Conservation (phyloP, 2,888 invertebrate species). For the Brassicogethes aeneus region DNA sequence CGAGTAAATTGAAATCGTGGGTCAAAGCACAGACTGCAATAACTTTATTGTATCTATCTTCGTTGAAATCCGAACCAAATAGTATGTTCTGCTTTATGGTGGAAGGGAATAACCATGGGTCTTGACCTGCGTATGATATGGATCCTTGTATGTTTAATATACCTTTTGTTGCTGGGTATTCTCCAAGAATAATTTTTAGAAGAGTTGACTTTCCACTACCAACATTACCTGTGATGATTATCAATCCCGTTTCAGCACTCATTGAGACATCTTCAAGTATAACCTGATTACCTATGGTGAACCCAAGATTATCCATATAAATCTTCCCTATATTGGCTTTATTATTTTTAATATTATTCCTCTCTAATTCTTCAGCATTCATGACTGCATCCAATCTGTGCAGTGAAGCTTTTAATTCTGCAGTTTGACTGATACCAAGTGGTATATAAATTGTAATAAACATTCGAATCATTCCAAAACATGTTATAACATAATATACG, state of each 20-base stretch:
- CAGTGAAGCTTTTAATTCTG: conserved; percentile 23
- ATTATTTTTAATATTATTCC: background rate
- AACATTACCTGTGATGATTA: conserved; percentile 53
- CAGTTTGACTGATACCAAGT: conserved; percentile 23
- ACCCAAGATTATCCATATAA: conserved; percentile 15
- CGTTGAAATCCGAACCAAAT: conserved; percentile 32
- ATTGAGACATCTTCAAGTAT: conserved; percentile 40
- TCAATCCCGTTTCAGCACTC: conserved; percentile 33
- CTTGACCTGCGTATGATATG: conserved; percentile 29
- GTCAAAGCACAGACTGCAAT: conserved; percentile 41
- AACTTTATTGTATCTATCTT: conserved; percentile 32
- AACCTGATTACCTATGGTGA: conserved; percentile 23
- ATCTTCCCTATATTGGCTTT: conserved; percentile 10
- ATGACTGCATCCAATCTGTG: conserved; percentile 19
- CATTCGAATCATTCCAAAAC: conserved; percentile 19
- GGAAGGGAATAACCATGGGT: conserved; percentile 31
- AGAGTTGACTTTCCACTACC: conserved; percentile 30
- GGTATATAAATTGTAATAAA: conserved; percentile 26
- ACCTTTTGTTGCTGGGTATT: conserved; percentile 19
- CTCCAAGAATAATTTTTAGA: conserved; percentile 27
- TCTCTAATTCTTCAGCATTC: conserved; percentile 5
- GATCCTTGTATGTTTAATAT: conserved; percentile 20
- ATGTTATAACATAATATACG: conserved; percentile 19
- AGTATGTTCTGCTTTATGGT: conserved; percentile 32
- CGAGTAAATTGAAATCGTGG: conserved; percentile 42